Base-by-base conservation (phyloP, 2,113 vertebrate genomes). In the Tringa solitaria region DNA sequence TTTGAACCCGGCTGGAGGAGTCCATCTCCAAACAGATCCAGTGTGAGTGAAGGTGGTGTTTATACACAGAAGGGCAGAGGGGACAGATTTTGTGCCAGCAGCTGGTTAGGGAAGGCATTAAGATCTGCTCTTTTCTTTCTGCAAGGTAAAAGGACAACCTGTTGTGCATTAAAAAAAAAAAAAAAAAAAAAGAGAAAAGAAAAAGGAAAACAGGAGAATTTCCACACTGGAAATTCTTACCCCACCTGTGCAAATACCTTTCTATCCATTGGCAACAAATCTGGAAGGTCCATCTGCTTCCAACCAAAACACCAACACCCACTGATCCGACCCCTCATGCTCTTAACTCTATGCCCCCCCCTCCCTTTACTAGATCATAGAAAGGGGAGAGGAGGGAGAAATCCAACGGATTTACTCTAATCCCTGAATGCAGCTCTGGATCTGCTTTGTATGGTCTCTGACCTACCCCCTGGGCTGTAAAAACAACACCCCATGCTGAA, bases 171-270 rank as follows among this genome's bases (percentile, higher is more conserved):
- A 0, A 4, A 10, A 32, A 61, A 51, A 28, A 53, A 30, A 45
- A 8, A 4, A 33, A 19, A 27, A 10, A 2, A 48, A n/a, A n/a
- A 46, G 4, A 20, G 18, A 19, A 45, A 19, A 45, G 20, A 0
- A 4, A 19, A 28, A 9, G 3, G 4, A 16, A 67, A 77, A 26
- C 14, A 6, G 37, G 22, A 74, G 56, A 84, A 70, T 69, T 65
- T 80, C 45, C 37, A 87, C 43, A 33, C 30, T 43, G 61, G 30
- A 64, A 9, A 10, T 84, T 90, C 41, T 65, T 67, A 56, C 10
- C 24, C 30, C 46, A 95, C 68, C 59, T 93, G 68, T 89, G 39
- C 85, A 90, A 90, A 86, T 75, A 77, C 41, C 75, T 92, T 48
- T 86, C 35, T 90, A 70, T 87, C 75, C 68, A 64, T 4, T 88